Evolutionary conservation across 2,797 vertebrate genomes (phyloP).

Genomic region (Falco concolor): DNA sequence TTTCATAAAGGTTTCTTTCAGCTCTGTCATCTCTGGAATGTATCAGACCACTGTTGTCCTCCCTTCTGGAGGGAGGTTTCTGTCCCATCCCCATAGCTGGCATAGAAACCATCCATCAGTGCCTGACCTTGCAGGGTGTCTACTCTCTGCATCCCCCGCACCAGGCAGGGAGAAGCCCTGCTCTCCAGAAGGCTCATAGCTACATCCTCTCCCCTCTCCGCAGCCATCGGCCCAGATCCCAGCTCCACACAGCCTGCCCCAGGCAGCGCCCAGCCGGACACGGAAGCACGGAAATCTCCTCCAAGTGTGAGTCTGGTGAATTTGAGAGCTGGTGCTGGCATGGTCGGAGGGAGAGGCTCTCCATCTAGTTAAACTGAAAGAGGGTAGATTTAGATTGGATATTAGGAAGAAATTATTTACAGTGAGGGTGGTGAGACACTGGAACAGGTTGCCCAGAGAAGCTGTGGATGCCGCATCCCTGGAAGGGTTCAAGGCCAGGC

Average conservation of each 20-base stretch:
- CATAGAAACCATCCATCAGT: not conserved
- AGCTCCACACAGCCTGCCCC: not conserved
- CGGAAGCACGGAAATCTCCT: slow-evolving; percentile 58
- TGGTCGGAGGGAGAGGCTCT: not conserved
- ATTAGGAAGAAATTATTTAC: no score
- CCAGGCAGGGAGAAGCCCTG: not conserved
- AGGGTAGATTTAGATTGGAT: no score
- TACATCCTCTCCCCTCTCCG: not conserved
- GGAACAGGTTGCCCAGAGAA: no score
- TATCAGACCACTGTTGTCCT: not conserved
- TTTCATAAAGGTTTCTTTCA: not conserved
- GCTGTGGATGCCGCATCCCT: no score
- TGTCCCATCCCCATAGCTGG: not conserved
- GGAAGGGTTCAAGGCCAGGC: no score
- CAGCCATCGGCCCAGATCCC: slow-evolving; percentile 46
- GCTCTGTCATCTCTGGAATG: not conserved
- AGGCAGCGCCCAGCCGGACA: not conserved
- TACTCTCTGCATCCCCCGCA: not conserved
- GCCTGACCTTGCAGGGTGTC: not conserved
- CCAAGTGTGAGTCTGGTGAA: slow-evolving; percentile 69
- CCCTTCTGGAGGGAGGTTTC: not conserved
- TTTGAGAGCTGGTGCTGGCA: not conserved
- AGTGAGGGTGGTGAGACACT: no score
- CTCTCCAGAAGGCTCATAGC: not conserved
- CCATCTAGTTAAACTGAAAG: not conserved